Conservation (phyloP, 2,797 vertebrate genomes). For the Sebastes jordani region DNA sequence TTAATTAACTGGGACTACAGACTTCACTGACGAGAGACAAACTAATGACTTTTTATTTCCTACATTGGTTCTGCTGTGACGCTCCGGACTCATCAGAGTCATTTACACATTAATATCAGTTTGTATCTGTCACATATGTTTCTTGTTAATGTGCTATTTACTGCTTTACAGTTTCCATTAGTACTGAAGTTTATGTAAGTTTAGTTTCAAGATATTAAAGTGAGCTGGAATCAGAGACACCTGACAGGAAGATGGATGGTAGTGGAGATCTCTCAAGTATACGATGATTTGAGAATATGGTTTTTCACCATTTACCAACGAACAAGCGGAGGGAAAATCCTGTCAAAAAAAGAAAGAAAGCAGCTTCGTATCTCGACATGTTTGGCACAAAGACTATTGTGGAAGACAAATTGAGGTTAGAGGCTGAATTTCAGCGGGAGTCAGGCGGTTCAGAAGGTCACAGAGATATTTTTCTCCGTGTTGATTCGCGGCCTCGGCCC, state of each 20-base stretch:
- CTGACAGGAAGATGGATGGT: too few species aligned
- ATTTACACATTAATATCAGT: not conserved
- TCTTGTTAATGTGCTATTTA: too few species aligned
- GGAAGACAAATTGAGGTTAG: conserved; percentile 13
- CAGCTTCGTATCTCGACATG: not conserved
- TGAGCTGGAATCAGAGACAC: too few species aligned
- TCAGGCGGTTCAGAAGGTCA: not conserved
- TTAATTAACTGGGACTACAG: conserved; percentile 39
- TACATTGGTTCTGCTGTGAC: not conserved
- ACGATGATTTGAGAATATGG: not conserved
- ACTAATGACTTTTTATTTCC: conserved; percentile 13
- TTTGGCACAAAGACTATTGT: not conserved
- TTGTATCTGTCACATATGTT: not conserved
- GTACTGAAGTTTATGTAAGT: not conserved
- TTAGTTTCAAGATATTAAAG: not conserved
- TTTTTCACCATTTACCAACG: not conserved
- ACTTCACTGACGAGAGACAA: conserved; percentile 11
- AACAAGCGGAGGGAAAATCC: not conserved
- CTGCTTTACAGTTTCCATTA: not conserved
- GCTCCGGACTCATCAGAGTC: not conserved
- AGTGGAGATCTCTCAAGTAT: not conserved
- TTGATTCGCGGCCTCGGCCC: not conserved
- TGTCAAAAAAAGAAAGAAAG: not conserved
- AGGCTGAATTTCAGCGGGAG: not conserved
- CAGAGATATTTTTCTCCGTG: not conserved